Base-by-base conservation (phyloP, 2,797 vertebrate genomes). In the Tympanoctomys barrerae region DNA sequence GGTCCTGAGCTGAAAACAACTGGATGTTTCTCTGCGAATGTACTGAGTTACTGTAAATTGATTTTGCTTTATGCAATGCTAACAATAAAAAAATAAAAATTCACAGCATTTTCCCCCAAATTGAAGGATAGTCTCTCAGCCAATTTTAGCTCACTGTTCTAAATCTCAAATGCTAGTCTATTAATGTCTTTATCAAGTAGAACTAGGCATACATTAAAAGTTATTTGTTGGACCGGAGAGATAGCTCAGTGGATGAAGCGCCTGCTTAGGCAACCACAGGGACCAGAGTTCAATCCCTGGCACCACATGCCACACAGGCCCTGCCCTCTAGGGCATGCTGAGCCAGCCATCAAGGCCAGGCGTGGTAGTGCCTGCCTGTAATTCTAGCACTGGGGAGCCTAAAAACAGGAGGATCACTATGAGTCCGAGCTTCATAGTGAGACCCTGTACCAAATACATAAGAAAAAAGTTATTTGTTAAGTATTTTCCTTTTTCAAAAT, bases 91-190 rank as follows among this genome's bases (percentile, higher is more conserved):
- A 68, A 94, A 89, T 94, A 54, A 52, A 93, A 94, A 89, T 94
- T 96, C 78, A 87, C 49, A 93, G 64, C 14, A 19, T 54, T 82
- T 90, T 84, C 95, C 78, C 28, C 73, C 84, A 96, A 95, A 89
- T 75, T 71, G 52, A 64, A 92, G 28, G 46, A 92, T 9, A 90
- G 79, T 94, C 78, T 77, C 82, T 90, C 68, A 54, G 93, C 80
- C 97, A 97, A 97, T 97, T 96, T 97, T 94, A 97, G 95, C 68
- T 89, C 75, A 93, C 89, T 97, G 90, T 96, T 95, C 91, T 94
- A 90, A 94, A 89, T 84, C 70, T 54, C 83, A 94, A 94, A 91
- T 89, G 85, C 73, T 90, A 83, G 85, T 94, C 96, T 97, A 94
- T 81, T 90, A 80, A 81, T 96, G 36, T 52, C 62, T 94, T 62